These are phyloP conservation scores for Calonectris borealis DNA, from an alignment of 2,113 vertebrate species.

Conservation along the genomic window DNA sequence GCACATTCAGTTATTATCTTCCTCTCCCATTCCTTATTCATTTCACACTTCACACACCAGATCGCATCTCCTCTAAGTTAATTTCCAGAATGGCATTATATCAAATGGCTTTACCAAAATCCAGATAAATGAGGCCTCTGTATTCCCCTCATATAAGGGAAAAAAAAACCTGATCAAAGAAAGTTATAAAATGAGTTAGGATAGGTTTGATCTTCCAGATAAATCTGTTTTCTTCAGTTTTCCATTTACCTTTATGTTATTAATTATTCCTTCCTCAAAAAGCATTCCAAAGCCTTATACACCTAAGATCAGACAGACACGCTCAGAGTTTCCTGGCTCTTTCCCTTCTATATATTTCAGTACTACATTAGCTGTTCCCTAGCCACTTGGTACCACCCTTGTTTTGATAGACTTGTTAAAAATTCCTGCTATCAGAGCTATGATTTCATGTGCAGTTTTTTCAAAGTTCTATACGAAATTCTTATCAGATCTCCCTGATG, in stretches of 20 bases:
- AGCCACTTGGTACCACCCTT: background rate
- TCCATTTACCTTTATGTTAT: conserved; percentile 10
- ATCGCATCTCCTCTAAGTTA: background rate
- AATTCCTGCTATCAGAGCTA: background rate
- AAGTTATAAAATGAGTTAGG: background rate
- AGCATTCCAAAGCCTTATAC: background rate
- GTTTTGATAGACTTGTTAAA: background rate
- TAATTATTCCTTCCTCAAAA: background rate
- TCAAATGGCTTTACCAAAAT: background rate
- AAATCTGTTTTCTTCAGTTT: background rate
- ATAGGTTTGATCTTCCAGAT: background rate
- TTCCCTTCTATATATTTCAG: background rate
- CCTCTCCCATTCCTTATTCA: background rate
- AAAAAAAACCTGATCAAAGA: background rate
- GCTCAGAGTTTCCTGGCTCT: background rate
- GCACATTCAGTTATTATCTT: background rate
- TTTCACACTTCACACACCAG: background rate
- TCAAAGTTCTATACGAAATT: background rate
- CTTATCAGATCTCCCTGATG: background rate
- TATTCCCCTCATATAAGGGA: background rate
- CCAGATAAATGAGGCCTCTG: background rate
- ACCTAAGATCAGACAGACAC: background rate
- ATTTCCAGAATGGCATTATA: background rate
- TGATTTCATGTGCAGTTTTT: background rate
- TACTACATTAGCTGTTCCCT: background rate